These are phyloP conservation scores for Theocolax elegans DNA, from an alignment of 1,140 invertebrate species.

Conservation along the genomic window DNA sequence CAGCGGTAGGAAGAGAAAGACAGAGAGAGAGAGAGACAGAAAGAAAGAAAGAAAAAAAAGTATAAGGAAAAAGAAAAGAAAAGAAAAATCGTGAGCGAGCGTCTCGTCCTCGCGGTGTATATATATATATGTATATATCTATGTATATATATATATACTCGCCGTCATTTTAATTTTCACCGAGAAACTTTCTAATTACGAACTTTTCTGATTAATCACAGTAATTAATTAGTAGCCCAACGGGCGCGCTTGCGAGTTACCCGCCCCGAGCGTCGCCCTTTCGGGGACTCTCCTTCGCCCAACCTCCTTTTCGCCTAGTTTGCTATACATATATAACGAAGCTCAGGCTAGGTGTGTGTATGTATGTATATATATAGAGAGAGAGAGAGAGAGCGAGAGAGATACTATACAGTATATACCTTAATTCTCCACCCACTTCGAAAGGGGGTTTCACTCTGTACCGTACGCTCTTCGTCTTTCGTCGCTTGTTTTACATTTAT, in stretches of 20 bases:
- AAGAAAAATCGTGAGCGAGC: not conserved
- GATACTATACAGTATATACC: too few species aligned
- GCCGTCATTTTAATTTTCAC: conserved; percentile 68
- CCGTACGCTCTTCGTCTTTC: not conserved
- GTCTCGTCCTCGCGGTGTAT: not conserved
- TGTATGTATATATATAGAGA: too few species aligned
- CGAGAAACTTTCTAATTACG: conserved; percentile 70
- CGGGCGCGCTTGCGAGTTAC: conserved; percentile 33
- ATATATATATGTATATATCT: too few species aligned
- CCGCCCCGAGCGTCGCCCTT: conserved; percentile 34
- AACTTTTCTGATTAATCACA: conserved; percentile 71
- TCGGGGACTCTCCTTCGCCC: conserved; percentile 5
- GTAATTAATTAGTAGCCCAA: conserved; percentile 68
- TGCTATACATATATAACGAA: conserved; percentile 14
- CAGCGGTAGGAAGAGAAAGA: too few species aligned
- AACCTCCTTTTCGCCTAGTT: conserved; percentile 1
- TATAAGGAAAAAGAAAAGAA: not conserved
- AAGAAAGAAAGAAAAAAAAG: not conserved
- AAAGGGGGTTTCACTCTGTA: too few species aligned
- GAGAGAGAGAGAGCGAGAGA: too few species aligned
- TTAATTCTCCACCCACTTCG: too few species aligned
- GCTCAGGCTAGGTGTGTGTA: not conserved
- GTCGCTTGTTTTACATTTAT: conserved; percentile 33
- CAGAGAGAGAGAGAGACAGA: not conserved
- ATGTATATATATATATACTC: conserved; percentile 45